phyloP scores from a whole-genome alignment of 2,888 invertebrate species.

The Lochmaea capreae region DNA sequence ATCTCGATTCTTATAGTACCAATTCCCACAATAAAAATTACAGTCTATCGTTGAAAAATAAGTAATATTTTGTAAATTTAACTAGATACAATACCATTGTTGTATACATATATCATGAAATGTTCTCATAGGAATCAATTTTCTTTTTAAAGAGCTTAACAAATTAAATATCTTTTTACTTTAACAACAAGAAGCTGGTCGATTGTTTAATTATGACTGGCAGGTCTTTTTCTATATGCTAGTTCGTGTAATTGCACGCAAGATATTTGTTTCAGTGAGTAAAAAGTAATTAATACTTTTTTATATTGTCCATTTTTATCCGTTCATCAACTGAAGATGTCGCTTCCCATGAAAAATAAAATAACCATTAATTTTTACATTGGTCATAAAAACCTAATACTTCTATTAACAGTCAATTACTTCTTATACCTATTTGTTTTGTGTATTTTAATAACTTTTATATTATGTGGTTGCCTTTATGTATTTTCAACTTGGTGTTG shows the following conservation, averaged over 20 bases:
- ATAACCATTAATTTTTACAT: conserved; percentile 12
- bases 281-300: conserved; percentile 27
- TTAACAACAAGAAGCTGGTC: conserved; percentile 6
- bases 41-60: no score
- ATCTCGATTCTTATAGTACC: no score
- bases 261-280: conserved; percentile 20
- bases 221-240: neutral
- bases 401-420: conserved; percentile 18
- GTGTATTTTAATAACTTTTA: neutral
- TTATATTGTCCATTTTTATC: conserved; percentile 20
- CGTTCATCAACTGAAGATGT: conserved; percentile 13
- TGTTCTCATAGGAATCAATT: conserved; percentile 6
- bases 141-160: conserved; percentile 5
- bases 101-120: neutral
- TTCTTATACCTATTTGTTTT: conserved; percentile 15
- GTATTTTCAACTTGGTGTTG: neutral
- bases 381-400: conserved; percentile 14
- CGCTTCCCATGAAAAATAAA: conserved; percentile 25
- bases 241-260: conserved; percentile 5
- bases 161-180: conserved; percentile 9
- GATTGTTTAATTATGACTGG: conserved; percentile 9
- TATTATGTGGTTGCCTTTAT: neutral
- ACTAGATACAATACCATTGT: neutral
- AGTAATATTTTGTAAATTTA: neutral
- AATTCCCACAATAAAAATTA: no score